Evolutionary conservation across 2,113 vertebrate species (phyloP), one percentile per base, ranked within the genome.

Genomic region (Crocuta crocuta): DNA sequence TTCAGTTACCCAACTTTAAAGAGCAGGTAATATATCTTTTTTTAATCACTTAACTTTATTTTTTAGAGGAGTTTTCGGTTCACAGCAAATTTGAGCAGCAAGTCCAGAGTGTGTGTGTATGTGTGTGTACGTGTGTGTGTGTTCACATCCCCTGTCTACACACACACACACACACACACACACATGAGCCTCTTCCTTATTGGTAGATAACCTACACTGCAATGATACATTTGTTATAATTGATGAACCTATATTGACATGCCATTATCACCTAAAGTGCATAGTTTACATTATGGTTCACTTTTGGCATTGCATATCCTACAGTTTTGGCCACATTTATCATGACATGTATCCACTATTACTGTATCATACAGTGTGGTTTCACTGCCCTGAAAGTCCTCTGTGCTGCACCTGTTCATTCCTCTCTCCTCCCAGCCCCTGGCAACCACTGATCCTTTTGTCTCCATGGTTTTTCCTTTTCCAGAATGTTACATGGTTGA

Each of bases 21-120:
- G 43, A 85, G 17, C 19, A n/a, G 15, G 35, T 8, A 68, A 73
- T 7, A 11, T 55, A 13, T 48, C 9, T 28, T 61, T 78, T 66
- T 66, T 81, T 28, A 66, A 96, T 65, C 68, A 50, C 63, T 89
- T 16, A 55, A 17, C 26, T 65, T 50, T 63, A 50, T 11, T 66
- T 94, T 93, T 91, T 82, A 81, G 66, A 82, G 33, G 15, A 73
- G 33, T 74, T 94, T 89, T 95, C 66, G 3, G 71, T 94, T 89
- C 58, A 80, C 7, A 66, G 63, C 31, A 84, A 80, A 85, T 80
- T 9, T 50, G 23, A 94, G 4, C 17, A 50, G 43, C 81, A 93
- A 65, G 33, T 12, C 24, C 17, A 63, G 68, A 33, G 24, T 55
- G 53, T 53, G 53, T 16, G 53, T 55, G 53, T 55, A 12, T 50